Conservation (phyloP, 2,113 vertebrate genomes). For the cattle (Bos taurus) region DNA sequence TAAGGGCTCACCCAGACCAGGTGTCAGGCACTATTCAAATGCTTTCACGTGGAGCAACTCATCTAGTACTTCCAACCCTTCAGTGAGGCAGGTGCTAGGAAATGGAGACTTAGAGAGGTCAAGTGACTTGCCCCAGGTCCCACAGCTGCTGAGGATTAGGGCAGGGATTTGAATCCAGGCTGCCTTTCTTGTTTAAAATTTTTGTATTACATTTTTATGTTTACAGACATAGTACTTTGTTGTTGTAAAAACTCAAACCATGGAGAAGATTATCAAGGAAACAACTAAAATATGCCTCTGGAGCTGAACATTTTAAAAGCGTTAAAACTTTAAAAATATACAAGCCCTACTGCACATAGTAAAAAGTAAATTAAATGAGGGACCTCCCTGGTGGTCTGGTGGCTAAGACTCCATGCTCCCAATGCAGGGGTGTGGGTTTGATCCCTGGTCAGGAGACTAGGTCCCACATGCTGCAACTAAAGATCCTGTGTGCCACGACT, state of each 20-base stretch:
- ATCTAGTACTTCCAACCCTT: background rate
- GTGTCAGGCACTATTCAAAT: background rate
- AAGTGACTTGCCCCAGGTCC: background rate
- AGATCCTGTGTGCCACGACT: background rate
- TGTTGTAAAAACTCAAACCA: background rate
- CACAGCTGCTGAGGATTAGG: background rate
- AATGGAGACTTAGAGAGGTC: background rate
- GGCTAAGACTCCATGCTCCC: background rate
- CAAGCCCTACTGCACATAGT: background rate
- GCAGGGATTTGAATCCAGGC: background rate
- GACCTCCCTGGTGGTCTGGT: background rate
- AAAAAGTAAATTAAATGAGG: background rate
- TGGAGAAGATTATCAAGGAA: background rate
- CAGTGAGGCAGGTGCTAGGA: accelerated
- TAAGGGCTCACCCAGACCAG: background rate
- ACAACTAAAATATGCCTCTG: background rate
- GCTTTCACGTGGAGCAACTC: background rate
- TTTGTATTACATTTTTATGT: background rate
- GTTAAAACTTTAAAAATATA: background rate
- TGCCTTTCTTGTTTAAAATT: background rate
- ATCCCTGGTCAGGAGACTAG: background rate
- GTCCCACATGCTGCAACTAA: background rate
- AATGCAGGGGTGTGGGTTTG: background rate
- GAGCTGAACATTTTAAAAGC: background rate
- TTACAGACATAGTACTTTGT: background rate